Evolutionary conservation across 2,113 vertebrate species (phyloP).

Genomic region (Trogon melanurus): DNA sequence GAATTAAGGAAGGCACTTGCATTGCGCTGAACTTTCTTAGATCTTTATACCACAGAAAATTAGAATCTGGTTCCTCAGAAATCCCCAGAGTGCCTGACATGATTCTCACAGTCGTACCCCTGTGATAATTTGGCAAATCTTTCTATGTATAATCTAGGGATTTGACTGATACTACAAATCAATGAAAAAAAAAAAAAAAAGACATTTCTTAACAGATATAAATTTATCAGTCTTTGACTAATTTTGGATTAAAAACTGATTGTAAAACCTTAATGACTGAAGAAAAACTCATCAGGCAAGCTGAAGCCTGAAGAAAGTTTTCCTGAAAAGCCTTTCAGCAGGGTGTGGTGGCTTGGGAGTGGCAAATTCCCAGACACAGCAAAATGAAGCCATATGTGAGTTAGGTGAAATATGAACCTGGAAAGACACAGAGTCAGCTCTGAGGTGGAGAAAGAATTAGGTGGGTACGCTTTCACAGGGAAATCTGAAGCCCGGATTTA

Average conservation of each 20-base stretch:
- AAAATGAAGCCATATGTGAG: constrained; percentile 67
- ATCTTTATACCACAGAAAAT: neutral
- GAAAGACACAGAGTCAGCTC: constrained; percentile 36
- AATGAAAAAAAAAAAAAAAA: neutral
- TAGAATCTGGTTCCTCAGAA: neutral
- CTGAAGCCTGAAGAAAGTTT: neutral
- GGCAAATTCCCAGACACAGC: constrained; percentile 56
- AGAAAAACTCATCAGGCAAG: neutral
- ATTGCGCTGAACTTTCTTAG: neutral
- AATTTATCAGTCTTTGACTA: neutral
- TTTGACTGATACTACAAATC: neutral
- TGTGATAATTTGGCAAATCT: neutral
- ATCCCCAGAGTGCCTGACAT: neutral
- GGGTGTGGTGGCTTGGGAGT: constrained; percentile 51
- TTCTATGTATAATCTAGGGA: neutral
- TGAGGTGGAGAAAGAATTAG: constrained; percentile 1
- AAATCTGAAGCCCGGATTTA: constrained; percentile 39
- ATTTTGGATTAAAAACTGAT: neutral
- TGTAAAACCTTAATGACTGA: neutral
- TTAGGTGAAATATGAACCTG: constrained; percentile 57
- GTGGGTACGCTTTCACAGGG: constrained; percentile 32
- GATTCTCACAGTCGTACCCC: neutral
- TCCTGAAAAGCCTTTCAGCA: constrained; percentile 33
- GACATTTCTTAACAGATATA: neutral
- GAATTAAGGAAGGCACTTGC: neutral